Base-by-base conservation (phyloP, 1,140 invertebrate genomes). In the Drosophila simulans region DNA sequence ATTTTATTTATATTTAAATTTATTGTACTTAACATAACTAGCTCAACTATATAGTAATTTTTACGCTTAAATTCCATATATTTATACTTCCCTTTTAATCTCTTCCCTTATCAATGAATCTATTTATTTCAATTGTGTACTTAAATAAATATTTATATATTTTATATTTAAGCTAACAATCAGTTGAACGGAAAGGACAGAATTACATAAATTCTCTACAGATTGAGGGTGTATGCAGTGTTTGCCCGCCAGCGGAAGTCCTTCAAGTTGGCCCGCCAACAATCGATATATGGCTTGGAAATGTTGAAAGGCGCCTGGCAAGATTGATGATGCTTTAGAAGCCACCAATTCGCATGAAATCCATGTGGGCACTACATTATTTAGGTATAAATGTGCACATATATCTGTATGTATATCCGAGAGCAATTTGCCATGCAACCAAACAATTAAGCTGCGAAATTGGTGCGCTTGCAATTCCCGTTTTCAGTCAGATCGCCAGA, bases 371-470 rank as follows among this genome's bases (percentile, higher is more conserved):
- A 35, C 57, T 54, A 35, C 51, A 52, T 53, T 70, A 40, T 27
- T 51, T 37, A 39, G 10, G 35, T 31, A 31, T 8, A 31, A 7
- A 22, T 22, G 20, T 22, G 20, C 8, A 15, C 3, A 39, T 5
- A 45, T 15, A 25, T 22, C 17, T 35, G 42, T 43, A 15, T n/a
- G 27, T 56, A 49, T 60, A 60, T 53, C 46, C 25, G 31, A 31
- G 20, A 45, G 46, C 60, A 74, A 79, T 73, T 79, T 82, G 48
- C 73, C 64, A 77, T 80, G 65, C 65, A 77, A 69, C 49, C 56
- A 68, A 72, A 80, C 81, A 84, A 84, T 84, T 84, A 85, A 80
- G 48, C 69, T 77, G 57, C 51, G 45, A 75, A 68, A 80, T 79
- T 80, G 77, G 35, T 77, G 66, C 57, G 66, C 73, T 45, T 82